These are phyloP conservation scores for Ochlodes sylvanus DNA, from an alignment of 2,888 invertebrate genomes.

Conservation along the genomic window DNA sequence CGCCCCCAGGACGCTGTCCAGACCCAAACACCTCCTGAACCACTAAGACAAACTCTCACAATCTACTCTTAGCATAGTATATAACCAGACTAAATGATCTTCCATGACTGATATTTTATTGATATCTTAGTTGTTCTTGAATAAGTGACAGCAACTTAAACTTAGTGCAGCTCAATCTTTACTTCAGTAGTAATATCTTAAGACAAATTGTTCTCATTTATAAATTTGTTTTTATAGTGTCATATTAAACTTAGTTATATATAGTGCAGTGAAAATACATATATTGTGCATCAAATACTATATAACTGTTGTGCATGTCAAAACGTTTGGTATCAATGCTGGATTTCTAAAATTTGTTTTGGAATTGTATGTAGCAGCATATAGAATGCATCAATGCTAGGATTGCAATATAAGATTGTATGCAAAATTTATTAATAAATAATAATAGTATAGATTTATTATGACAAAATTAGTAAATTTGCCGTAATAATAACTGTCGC, in stretches of 20 bases:
- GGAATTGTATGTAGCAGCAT: no score
- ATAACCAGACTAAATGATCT: neutral
- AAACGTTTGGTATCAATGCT: neutral
- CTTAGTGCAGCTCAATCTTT: slow-evolving; percentile 19
- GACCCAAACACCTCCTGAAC: slow-evolving; percentile 65
- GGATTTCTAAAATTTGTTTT: no score
- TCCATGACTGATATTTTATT: slow-evolving; percentile 16
- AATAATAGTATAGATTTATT: no score
- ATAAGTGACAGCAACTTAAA: neutral
- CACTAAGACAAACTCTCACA: slow-evolving; percentile 74
- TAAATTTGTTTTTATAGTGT: neutral
- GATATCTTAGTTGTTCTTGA: slow-evolving; percentile 17
- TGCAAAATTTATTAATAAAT: no score
- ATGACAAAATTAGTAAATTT: neutral
- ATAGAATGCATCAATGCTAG: no score
- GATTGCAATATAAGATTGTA: no score
- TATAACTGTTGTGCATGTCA: neutral
- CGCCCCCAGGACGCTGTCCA: slow-evolving; percentile 65
- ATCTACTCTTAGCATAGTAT: slow-evolving; percentile 60
- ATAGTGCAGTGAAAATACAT: neutral
- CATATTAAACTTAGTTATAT: neutral
- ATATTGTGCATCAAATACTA: no score
- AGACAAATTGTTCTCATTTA: neutral
- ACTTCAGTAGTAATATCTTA: neutral
- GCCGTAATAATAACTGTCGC: neutral